Percentiles rank a stretch among this genome's conserved stretches.
Conservation (phyloP, 2,797 vertebrate species). For the Melanotaenia parkinsoni region DNA sequence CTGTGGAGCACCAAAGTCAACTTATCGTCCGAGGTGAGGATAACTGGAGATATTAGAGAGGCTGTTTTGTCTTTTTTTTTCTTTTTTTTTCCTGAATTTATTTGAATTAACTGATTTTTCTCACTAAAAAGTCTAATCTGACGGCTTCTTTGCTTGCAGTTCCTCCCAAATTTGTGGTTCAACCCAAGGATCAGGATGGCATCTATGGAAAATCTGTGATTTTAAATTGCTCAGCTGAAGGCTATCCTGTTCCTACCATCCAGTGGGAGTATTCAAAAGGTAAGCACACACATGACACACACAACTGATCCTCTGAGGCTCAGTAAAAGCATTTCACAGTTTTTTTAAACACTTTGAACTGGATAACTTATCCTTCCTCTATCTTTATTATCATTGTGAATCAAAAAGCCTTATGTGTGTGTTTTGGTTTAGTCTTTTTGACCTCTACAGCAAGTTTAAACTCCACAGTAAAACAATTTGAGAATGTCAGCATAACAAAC, state of each 20-base stretch:
- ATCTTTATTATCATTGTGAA: conserved; percentile 20
- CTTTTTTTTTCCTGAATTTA: neutral
- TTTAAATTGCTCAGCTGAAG: conserved; percentile 96
- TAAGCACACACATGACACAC: conserved; percentile 59
- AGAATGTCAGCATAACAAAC: conserved; percentile 49
- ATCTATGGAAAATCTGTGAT: conserved; percentile 98
- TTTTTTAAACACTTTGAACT: neutral
- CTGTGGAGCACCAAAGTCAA: conserved; percentile 95
- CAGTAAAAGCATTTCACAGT: neutral
- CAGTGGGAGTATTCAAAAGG: conserved; percentile 99
- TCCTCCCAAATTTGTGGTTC: conserved; percentile 96
- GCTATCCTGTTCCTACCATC: conserved; percentile 95
- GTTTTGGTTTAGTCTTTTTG: conserved; percentile 7
- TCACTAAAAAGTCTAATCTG: neutral
- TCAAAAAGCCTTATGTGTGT: conserved; percentile 14
- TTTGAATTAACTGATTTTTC: neutral
- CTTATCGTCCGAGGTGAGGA: conserved; percentile 94
- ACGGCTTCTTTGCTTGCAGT: conserved; percentile 78
- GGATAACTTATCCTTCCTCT: neutral
- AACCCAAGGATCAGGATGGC: conserved; percentile 96
- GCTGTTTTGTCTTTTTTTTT: neutral
- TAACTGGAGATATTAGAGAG: fast-evolving
- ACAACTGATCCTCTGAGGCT: neutral
- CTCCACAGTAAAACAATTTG: conserved; percentile 35
- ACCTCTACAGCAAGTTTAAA: conserved; percentile 39